phyloP scores from a whole-genome alignment of 1,140 invertebrate species.

The Adelges cooleyi region DNA sequence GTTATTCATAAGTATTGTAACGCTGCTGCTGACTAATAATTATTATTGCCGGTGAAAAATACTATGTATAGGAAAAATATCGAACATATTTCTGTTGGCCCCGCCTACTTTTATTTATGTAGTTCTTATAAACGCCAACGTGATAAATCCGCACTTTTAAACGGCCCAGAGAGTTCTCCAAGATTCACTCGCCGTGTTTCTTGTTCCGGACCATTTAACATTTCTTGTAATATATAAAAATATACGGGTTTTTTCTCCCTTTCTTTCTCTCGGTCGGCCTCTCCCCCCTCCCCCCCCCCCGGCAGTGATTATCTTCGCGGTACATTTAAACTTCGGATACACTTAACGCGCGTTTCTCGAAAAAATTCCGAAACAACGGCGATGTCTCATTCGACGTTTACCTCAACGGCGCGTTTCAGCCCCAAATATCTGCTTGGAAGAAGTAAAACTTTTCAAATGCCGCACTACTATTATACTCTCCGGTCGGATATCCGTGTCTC shows the following conservation, averaged over 20 bases:
- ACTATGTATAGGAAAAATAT: no score
- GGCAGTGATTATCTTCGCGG: conserved; percentile 15
- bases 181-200: conserved; percentile 24
- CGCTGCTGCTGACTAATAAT: background rate
- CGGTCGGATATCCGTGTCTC: conserved; percentile 19
- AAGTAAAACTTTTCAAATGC: no score
- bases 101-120: background rate
- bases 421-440: no score
- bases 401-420: background rate
- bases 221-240: no score
- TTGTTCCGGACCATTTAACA: conserved; percentile 26
- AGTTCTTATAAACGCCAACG: no score
- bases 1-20: conserved; percentile 15
- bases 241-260: background rate
- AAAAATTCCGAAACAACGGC: background rate
- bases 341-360: conserved; percentile 10
- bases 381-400: background rate
- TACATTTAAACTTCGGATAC: conserved; percentile 16
- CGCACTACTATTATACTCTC: no score
- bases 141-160: conserved; percentile 16
- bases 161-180: conserved; percentile 5
- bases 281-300: no score
- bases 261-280: background rate
- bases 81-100: no score
- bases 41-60: no score